phyloP scores from a whole-genome alignment of 2,888 invertebrate species.

The Neria commutata region DNA sequence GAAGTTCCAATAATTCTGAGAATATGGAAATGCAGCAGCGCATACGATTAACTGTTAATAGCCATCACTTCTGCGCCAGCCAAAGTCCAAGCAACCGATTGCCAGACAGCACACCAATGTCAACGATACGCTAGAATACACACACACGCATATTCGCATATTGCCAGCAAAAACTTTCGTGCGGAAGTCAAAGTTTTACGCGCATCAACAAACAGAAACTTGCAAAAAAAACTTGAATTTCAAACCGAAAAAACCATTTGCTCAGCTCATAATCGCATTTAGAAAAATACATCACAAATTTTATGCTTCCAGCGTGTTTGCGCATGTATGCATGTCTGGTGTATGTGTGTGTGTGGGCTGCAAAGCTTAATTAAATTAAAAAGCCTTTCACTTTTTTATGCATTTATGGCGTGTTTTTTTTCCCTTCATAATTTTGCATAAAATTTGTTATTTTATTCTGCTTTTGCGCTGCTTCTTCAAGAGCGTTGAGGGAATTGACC shows the following conservation, averaged over 20 bases:
- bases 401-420: no score
- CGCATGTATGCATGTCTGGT: no score
- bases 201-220: neutral
- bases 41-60: no score
- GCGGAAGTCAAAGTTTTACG: neutral
- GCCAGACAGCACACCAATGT: neutral
- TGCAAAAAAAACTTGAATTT: neutral
- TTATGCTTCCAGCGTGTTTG: no score
- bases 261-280: no score
- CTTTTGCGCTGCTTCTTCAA: neutral
- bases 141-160: no score
- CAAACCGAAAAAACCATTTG: neutral
- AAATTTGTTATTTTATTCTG: neutral
- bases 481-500: neutral
- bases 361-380: neutral
- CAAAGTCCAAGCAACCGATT: neutral
- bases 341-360: no score
- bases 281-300: no score
- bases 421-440: neutral
- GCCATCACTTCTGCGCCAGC: neutral
- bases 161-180: no score
- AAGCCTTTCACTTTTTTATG: slow-evolving; percentile 4
- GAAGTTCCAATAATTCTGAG: no score
- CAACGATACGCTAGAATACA: neutral
- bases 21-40: no score